These are phyloP conservation scores for Cardiocondyla obscurior DNA, from an alignment of 1,140 invertebrate genomes.

Conservation along the genomic window DNA sequence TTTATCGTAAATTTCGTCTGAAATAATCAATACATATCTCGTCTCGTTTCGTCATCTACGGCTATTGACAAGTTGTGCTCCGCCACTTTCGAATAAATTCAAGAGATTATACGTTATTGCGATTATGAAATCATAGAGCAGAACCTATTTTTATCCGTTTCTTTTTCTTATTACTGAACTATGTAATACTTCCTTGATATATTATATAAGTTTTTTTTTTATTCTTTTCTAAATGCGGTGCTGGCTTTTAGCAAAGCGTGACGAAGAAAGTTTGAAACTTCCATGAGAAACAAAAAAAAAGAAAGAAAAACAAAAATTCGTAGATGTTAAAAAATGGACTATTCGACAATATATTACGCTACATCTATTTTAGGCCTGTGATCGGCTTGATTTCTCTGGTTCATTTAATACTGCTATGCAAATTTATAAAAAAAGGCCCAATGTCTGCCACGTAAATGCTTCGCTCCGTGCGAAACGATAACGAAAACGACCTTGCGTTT, in stretches of 20 bases:
- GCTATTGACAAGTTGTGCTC: background rate
- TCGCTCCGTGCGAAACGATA: background rate
- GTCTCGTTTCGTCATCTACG: background rate
- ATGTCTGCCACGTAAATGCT: background rate
- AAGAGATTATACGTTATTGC: background rate
- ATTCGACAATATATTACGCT: background rate
- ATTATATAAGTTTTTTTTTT: background rate
- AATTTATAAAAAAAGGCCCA: background rate
- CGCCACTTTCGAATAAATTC: background rate
- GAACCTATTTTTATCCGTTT: background rate
- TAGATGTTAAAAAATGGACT: background rate
- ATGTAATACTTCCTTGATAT: no score
- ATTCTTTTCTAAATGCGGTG: no score
- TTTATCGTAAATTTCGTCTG: conserved; percentile 38
- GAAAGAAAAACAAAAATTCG: background rate
- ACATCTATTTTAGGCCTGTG: background rate
- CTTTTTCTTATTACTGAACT: background rate
- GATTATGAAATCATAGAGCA: background rate
- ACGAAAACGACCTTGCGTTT: background rate
- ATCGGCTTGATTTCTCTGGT: background rate
- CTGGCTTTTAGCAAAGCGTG: no score
- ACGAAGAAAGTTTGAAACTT: no score
- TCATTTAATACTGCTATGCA: background rate
- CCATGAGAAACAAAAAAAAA: no score
- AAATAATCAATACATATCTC: conserved; percentile 38